These are phyloP conservation scores for Tetragonula carbonaria DNA, from an alignment of 2,888 invertebrate species.

Conservation along the genomic window DNA sequence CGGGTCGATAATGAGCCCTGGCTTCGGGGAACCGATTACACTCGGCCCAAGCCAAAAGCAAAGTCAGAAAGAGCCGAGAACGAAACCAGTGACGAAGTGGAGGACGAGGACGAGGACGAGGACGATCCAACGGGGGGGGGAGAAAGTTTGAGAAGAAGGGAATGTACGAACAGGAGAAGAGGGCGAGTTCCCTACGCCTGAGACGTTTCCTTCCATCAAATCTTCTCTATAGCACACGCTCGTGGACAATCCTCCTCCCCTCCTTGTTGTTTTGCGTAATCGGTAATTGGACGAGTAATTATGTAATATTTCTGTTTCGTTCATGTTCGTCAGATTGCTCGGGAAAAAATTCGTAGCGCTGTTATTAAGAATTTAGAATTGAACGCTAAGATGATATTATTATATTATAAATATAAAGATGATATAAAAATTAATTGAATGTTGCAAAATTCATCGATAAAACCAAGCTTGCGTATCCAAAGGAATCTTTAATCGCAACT, in stretches of 20 bases:
- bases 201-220: constrained; percentile 21
- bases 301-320: no score
- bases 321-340: no score
- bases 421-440: no score
- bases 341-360: no score
- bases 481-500: background rate
- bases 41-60: constrained; percentile 82
- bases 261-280: constrained; percentile 34
- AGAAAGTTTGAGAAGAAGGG: constrained; percentile 47
- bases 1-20: constrained; percentile 84
- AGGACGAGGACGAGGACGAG: constrained; percentile 49
- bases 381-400: no score
- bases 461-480: no score
- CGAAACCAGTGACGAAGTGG: constrained; percentile 17
- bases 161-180: constrained; percentile 41
- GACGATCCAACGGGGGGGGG: constrained; percentile 41
- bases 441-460: no score
- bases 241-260: constrained; percentile 34
- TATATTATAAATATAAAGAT: no score
- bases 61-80: constrained; percentile 68
- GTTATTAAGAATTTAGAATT: no score
- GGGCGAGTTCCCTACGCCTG: constrained; percentile 32
- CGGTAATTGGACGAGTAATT: background rate
- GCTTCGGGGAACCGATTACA: constrained; percentile 84
- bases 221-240: constrained; percentile 37